These are phyloP conservation scores for Phymanthus crucifer DNA, from an alignment of 92 coral and sea anemone species.

Conservation along the genomic window DNA sequence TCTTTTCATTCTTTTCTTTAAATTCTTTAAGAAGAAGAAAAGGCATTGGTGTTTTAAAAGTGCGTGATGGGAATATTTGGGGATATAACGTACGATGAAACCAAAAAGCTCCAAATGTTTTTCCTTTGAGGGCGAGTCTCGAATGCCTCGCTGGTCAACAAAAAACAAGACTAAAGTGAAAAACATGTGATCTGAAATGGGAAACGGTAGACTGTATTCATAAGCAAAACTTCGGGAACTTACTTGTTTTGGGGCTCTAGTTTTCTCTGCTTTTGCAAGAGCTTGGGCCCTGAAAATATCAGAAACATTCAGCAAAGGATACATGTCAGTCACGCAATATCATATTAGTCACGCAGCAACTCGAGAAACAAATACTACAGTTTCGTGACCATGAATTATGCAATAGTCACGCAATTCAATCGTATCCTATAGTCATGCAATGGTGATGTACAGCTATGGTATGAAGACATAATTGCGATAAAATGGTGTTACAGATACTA, in stretches of 20 bases:
- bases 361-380: no score
- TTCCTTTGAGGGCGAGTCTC: no score
- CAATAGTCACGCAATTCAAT: no score
- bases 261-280: conserved; percentile 29
- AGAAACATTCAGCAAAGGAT: background rate
- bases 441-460: no score
- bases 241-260: conserved; percentile 30
- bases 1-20: conserved; percentile 21
- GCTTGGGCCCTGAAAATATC: conserved; percentile 24
- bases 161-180: background rate
- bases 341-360: no score
- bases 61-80: background rate
- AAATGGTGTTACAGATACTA: no score
- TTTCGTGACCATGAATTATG: no score
- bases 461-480: no score
- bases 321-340: background rate
- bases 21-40: background rate
- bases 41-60: background rate
- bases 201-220: background rate
- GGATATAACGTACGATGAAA: background rate
- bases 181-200: background rate
- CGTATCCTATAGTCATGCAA: no score
- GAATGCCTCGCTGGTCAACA: no score
- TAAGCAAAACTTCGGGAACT: background rate
- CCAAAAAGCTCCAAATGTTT: background rate